These are phyloP conservation scores for Arbacia lixula DNA, from an alignment of 53 echinoderm and acorn worm species.

Conservation along the genomic window DNA sequence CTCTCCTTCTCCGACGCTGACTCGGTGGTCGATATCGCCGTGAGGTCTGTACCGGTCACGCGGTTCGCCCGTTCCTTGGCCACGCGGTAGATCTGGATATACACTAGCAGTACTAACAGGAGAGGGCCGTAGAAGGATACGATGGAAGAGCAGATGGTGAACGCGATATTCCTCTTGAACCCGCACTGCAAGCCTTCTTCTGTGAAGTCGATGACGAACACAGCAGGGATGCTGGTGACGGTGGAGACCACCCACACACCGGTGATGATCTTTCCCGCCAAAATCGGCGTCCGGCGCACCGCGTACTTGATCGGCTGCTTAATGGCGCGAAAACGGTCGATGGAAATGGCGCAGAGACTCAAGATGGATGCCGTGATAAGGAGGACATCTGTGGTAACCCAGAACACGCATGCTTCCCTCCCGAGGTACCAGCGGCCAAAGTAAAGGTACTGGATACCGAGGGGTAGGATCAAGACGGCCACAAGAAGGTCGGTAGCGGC, in stretches of 20 bases:
- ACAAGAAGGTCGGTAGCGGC: slow-evolving; percentile 64
- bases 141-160: slow-evolving; percentile 44
- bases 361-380: slow-evolving; percentile 66
- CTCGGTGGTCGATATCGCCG: background rate
- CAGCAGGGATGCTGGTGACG: slow-evolving; percentile 36
- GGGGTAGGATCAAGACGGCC: slow-evolving; percentile 46
- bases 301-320: slow-evolving; percentile 59
- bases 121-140: slow-evolving; percentile 53
- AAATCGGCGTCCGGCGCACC: slow-evolving; percentile 30
- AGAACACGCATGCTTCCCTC: slow-evolving; percentile 35
- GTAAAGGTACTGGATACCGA: slow-evolving; percentile 49
- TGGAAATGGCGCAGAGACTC: slow-evolving; percentile 59
- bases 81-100: slow-evolving; percentile 39
- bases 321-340: slow-evolving; percentile 66
- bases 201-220: slow-evolving; percentile 25
- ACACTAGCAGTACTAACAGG: slow-evolving; percentile 30
- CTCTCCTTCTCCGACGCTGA: background rate
- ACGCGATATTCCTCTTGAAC: slow-evolving; percentile 35
- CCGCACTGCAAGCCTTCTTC: slow-evolving; percentile 12
- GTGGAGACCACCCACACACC: slow-evolving; percentile 45
- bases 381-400: slow-evolving; percentile 60
- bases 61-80: slow-evolving; percentile 38
- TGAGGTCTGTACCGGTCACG: background rate
- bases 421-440: slow-evolving; percentile 46
- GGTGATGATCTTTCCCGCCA: slow-evolving; percentile 30